phyloP scores from a whole-genome alignment of 2,113 vertebrate genomes.

The Sturnus vulgaris region DNA sequence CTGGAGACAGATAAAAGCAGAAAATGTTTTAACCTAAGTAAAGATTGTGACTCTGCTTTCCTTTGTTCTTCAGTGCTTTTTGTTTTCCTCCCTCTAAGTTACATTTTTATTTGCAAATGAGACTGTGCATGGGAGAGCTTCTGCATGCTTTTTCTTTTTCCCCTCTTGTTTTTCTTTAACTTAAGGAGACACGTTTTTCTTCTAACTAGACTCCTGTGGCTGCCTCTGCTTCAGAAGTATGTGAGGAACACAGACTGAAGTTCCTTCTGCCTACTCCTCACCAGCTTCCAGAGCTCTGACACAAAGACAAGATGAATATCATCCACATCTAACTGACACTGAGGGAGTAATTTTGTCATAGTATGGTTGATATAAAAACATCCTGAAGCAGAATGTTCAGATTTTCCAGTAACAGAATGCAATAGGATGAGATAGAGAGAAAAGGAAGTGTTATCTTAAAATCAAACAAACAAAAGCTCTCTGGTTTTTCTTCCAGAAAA shows the following conservation, averaged over 20 bases:
- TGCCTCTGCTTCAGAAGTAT: background rate
- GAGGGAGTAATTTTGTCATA: background rate
- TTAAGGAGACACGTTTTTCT: background rate
- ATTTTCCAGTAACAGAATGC: background rate
- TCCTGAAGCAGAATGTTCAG: background rate
- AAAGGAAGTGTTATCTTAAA: background rate
- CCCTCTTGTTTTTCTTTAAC: background rate
- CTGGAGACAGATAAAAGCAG: conserved; percentile 61
- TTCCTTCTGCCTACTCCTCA: background rate
- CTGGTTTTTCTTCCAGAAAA: background rate
- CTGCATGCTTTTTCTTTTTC: background rate
- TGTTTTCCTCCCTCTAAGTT: background rate
- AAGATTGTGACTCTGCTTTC: conserved; percentile 11
- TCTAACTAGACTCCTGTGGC: background rate
- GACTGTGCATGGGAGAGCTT: background rate
- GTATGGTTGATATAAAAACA: background rate
- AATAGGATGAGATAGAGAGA: background rate
- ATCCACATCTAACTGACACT: background rate
- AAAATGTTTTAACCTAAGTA: conserved; percentile 38
- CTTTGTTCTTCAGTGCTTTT: conserved; percentile 10
- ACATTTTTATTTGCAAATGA: background rate
- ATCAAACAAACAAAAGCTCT: background rate
- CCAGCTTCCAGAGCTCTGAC: background rate
- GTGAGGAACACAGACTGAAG: background rate
- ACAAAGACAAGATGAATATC: background rate